These are phyloP conservation scores for Glossophaga mutica DNA, from an alignment of 2,797 vertebrate species.

Conservation along the genomic window DNA sequence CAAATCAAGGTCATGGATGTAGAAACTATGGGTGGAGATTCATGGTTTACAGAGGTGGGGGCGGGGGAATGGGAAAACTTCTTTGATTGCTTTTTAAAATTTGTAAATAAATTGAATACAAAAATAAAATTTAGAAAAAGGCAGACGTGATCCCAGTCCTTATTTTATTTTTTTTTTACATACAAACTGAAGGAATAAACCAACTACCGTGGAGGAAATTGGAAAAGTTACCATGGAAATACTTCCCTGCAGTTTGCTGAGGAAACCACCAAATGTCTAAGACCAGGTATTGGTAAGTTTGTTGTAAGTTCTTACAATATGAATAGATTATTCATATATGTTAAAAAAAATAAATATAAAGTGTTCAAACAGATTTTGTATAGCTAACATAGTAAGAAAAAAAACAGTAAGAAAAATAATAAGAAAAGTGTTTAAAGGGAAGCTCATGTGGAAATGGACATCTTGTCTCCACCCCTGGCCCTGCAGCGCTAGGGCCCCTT, in stretches of 20 bases:
- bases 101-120: background rate
- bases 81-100: background rate
- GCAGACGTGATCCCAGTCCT: background rate
- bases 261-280: background rate
- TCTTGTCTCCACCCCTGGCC: background rate
- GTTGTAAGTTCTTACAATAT: background rate
- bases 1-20: background rate
- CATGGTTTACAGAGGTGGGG: background rate
- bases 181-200: background rate
- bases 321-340: background rate
- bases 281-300: background rate
- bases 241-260: background rate
- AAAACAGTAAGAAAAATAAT: background rate
- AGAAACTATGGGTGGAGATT: background rate
- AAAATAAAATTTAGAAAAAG: background rate
- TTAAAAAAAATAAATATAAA: background rate
- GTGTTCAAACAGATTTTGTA: background rate
- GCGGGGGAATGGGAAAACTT: background rate
- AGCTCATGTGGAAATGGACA: background rate
- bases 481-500: background rate
- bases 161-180: background rate
- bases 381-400: background rate
- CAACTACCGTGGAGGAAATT: background rate
- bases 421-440: background rate
- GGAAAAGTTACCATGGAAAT: background rate